Percentiles rank a stretch among this genome's conserved stretches.
Conservation (phyloP, 2,113 vertebrate species). For the Eulacestoma nigropectus region DNA sequence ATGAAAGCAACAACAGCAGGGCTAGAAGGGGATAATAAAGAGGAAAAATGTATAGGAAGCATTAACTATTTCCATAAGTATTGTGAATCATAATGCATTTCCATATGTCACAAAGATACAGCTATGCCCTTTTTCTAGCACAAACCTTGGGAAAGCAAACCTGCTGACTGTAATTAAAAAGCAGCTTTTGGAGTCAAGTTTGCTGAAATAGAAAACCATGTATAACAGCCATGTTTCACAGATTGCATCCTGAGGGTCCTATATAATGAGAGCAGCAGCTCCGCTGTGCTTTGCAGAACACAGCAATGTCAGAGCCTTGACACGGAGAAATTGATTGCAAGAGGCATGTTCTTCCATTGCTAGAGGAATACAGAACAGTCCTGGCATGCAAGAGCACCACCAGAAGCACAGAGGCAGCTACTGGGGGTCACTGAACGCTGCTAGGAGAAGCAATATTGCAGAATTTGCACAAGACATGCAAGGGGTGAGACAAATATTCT, state of each 20-base stretch:
- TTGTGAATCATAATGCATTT: not conserved
- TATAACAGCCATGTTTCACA: not conserved
- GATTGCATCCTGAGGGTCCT: slow-evolving; percentile 18
- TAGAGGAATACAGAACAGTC: not conserved
- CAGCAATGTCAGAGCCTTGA: not conserved
- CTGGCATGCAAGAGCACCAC: not conserved
- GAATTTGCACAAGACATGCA: not conserved
- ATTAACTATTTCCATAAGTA: not conserved
- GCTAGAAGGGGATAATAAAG: not conserved
- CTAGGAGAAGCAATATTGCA: not conserved
- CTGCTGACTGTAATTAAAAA: slow-evolving; percentile 21
- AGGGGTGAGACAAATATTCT: not conserved
- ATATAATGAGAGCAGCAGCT: not conserved
- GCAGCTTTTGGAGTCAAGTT: not conserved
- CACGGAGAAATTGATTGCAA: not conserved
- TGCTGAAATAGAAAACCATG: not conserved
- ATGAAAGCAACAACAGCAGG: not conserved
- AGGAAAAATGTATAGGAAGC: not conserved
- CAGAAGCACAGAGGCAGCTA: not conserved
- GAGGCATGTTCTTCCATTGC: not conserved
- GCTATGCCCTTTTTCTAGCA: not conserved
- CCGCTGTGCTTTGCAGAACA: not conserved
- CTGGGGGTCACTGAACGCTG: not conserved
- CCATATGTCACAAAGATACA: not conserved
- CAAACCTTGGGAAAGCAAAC: not conserved